Evolutionary conservation across 1,140 invertebrate species (phyloP).

Genomic region (Bombus consobrinus): DNA sequence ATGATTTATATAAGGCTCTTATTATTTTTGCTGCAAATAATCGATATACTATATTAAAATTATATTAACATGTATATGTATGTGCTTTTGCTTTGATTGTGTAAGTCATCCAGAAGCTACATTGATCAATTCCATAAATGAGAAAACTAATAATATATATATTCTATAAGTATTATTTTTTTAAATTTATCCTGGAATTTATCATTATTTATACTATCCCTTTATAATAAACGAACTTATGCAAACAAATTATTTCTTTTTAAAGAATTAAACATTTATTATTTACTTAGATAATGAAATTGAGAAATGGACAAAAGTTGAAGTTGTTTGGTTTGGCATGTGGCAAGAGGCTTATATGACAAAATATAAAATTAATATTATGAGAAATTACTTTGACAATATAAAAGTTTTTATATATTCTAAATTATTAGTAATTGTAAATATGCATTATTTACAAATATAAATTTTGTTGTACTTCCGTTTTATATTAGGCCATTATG

Average conservation of each 20-base stretch:
- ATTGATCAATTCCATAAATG: not conserved
- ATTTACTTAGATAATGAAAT: not conserved
- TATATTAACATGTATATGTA: not conserved
- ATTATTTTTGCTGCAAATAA: conserved; percentile 34
- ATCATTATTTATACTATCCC: not conserved
- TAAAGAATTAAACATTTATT: not conserved
- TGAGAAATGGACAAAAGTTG: not conserved
- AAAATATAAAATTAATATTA: not conserved
- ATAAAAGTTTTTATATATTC: not conserved
- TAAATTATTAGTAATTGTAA: not conserved
- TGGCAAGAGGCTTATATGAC: too few species aligned
- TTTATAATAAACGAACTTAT: too few species aligned
- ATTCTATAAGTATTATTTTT: not conserved
- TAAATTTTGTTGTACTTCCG: not conserved
- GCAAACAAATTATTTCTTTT: too few species aligned
- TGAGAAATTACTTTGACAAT: not conserved
- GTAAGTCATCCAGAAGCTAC: not conserved
- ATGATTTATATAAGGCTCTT: not conserved
- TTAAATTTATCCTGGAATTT: not conserved
- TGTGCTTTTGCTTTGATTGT: not conserved
- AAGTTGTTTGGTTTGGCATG: not conserved
- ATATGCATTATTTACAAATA: not conserved
- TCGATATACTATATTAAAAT: conserved; percentile 27
- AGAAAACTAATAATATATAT: not conserved
- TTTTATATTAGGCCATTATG: not conserved